Evolutionary conservation across 2,113 vertebrate species (phyloP).

Genomic region (Oenanthe oenanthe): DNA sequence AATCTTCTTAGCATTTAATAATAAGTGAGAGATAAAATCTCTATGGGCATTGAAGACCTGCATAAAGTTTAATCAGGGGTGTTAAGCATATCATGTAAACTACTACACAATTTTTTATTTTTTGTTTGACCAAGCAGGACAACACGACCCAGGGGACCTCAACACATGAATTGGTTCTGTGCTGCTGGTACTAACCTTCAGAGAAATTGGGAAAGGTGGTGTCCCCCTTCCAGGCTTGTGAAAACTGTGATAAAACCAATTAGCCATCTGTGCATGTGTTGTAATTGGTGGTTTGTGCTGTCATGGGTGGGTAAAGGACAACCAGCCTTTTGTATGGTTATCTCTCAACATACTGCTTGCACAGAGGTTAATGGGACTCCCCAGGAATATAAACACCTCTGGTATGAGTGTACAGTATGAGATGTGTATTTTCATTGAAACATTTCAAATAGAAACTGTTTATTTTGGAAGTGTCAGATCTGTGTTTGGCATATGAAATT

Average conservation of each 20-base stretch:
- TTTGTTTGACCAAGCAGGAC: background rate
- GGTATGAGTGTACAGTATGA: background rate
- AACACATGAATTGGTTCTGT: background rate
- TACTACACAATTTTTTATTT: background rate
- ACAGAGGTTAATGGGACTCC: conserved; percentile 1
- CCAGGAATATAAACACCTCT: background rate
- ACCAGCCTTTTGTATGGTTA: background rate
- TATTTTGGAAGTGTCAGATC: background rate
- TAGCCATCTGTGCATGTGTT: conserved; percentile 48
- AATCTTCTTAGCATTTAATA: background rate
- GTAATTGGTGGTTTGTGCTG: background rate
- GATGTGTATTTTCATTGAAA: background rate
- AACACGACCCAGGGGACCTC: accelerated
- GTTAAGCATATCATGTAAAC: background rate
- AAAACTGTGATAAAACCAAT: conserved; percentile 32
- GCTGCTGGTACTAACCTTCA: background rate
- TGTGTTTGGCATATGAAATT: background rate
- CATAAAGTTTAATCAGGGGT: background rate
- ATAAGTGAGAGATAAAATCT: background rate
- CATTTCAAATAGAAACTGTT: background rate
- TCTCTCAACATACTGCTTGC: background rate
- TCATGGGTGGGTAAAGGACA: conserved; percentile 24
- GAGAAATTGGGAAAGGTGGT: background rate
- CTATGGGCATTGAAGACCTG: background rate
- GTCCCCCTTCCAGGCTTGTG: background rate